Evolutionary conservation across 1,140 invertebrate species (phyloP).

Genomic region (Drosophila punjabiensis): DNA sequence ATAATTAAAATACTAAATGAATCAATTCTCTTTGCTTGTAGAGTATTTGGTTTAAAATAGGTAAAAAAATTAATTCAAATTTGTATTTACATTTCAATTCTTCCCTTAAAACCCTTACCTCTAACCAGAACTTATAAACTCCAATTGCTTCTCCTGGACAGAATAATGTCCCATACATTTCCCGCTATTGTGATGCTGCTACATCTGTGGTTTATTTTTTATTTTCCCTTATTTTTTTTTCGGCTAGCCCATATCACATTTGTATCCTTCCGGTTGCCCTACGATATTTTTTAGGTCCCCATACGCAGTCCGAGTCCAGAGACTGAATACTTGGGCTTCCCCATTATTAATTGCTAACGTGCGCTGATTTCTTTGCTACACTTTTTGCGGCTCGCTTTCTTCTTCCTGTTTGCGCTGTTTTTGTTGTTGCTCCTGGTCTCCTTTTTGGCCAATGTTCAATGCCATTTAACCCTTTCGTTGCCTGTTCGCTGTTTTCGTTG

Average conservation of each 20-base stretch:
- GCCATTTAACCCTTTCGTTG: constrained; percentile 49
- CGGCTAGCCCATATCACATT: constrained; percentile 46
- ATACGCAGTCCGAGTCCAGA: constrained; percentile 52
- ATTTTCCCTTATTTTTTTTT: constrained; percentile 6
- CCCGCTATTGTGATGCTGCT: constrained; percentile 23
- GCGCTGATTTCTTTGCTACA: constrained; percentile 76
- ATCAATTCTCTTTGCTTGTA: not conserved
- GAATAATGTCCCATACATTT: not conserved
- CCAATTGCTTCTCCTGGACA: not conserved
- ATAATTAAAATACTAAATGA: too few relatives aligned
- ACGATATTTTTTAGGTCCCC: constrained; percentile 49
- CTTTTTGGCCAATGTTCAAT: constrained; percentile 61
- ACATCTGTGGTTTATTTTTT: constrained; percentile 45
- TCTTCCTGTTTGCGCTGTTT: constrained; percentile 40
- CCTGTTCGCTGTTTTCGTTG: constrained; percentile 18
- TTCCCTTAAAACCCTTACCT: not conserved
- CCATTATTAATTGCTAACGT: constrained; percentile 81
- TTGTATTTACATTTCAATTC: not conserved
- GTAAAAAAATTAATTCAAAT: not conserved
- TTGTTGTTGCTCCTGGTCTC: constrained; percentile 27
- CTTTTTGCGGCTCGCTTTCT: constrained; percentile 50
- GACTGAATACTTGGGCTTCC: constrained; percentile 59
- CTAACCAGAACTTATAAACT: not conserved
- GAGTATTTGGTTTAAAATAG: not conserved
- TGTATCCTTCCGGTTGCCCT: constrained; percentile 22